Evolutionary conservation across 2,113 vertebrate genomes (phyloP).

Genomic region (Melanotaenia duboulayi): DNA sequence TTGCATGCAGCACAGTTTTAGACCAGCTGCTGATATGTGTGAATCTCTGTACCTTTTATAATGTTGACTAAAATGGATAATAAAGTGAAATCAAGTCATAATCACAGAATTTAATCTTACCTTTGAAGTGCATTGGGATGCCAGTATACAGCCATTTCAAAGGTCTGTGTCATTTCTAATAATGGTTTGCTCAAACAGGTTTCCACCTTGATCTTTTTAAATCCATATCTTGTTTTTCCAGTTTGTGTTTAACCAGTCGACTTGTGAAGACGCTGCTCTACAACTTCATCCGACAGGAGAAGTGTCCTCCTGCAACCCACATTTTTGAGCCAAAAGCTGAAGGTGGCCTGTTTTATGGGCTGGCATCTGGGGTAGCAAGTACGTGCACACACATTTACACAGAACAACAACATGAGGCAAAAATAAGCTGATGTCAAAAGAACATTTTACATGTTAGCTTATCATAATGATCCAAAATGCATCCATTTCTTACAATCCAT

Average conservation of each 20-base stretch:
- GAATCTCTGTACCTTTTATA: neutral
- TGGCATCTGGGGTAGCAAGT: conserved; percentile 98
- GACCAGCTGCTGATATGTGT: neutral
- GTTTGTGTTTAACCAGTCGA: conserved; percentile 93
- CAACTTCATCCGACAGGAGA: conserved; percentile 98
- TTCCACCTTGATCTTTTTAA: conserved; percentile 5
- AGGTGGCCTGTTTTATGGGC: conserved; percentile 92
- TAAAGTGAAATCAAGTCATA: conserved; percentile 2
- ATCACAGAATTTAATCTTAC: neutral
- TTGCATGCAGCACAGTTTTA: neutral
- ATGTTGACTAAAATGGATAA: neutral
- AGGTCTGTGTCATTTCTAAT: neutral
- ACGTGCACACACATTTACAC: conserved; percentile 36
- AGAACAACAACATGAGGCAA: neutral
- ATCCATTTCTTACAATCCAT: too few species aligned
- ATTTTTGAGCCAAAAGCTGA: conserved; percentile 89
- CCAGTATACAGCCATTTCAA: neutral
- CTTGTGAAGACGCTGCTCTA: conserved; percentile 97
- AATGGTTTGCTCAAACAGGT: neutral
- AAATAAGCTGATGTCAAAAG: too few species aligned
- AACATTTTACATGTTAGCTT: too few species aligned
- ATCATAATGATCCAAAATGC: too few species aligned
- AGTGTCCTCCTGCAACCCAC: conserved; percentile 89
- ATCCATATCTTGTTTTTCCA: conserved; percentile 56
- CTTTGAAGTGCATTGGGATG: neutral